Conservation (phyloP, 2,113 vertebrate species). For the Engraulis encrasicolus region DNA sequence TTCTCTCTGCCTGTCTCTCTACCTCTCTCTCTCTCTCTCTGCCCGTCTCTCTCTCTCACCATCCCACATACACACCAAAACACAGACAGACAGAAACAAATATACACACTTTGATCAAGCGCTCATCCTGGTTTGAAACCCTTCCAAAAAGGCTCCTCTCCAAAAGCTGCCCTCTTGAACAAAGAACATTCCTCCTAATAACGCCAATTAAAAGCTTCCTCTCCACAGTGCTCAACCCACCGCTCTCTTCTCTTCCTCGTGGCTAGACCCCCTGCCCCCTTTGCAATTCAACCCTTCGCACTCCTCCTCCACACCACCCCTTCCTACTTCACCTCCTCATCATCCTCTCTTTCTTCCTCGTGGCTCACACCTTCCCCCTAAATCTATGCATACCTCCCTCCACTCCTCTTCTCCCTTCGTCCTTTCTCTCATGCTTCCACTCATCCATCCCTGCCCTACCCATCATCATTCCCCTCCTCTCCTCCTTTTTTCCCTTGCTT, state of each 20-base stretch:
- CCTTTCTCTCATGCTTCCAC: too few species aligned
- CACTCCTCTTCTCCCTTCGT: too few species aligned
- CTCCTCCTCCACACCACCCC: not conserved
- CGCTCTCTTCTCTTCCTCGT: not conserved
- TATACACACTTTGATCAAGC: not conserved
- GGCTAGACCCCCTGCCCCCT: not conserved
- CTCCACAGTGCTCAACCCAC: not conserved
- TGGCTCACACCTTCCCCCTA: too few species aligned
- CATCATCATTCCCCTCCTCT: too few species aligned
- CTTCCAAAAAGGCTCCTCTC: not conserved
- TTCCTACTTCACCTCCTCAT: not conserved
- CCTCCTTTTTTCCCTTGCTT: too few species aligned
- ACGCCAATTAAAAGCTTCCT: constrained; percentile 55
- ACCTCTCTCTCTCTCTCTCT: not conserved
- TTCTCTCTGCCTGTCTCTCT: not conserved
- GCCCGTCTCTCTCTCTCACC: too few species aligned
- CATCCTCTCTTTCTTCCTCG: too few species aligned
- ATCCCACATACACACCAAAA: too few species aligned
- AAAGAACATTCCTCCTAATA: constrained; percentile 47
- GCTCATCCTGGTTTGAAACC: not conserved
- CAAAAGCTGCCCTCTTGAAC: constrained; percentile 24
- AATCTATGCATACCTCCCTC: too few species aligned
- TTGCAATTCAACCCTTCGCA: not conserved
- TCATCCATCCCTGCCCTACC: too few species aligned
- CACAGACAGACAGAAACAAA: not conserved